These are phyloP conservation scores for Avahi laniger DNA, from an alignment of 2,797 vertebrate species.

Conservation along the genomic window DNA sequence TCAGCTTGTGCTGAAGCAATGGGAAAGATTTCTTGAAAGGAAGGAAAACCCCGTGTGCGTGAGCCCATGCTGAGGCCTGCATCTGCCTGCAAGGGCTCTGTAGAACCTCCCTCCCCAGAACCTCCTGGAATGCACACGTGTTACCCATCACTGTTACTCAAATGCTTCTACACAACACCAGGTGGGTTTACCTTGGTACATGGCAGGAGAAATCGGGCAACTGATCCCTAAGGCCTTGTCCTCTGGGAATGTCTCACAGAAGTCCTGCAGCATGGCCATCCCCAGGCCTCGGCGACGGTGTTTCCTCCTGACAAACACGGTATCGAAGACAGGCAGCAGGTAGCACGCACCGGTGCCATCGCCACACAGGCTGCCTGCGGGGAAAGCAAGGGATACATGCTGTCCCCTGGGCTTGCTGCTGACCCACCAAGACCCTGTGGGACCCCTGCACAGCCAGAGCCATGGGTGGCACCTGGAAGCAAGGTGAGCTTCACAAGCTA, in stretches of 20 bases:
- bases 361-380: slow-evolving; percentile 90
- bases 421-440: not conserved
- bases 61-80: rapidly evolving
- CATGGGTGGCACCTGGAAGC: not conserved
- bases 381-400: not conserved
- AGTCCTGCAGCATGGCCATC: slow-evolving; percentile 91
- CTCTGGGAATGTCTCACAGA: slow-evolving; percentile 87
- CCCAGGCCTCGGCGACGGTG: slow-evolving; percentile 89
- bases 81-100: not conserved
- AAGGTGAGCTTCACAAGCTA: not conserved
- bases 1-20: not conserved
- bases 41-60: not conserved
- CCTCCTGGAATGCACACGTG: not conserved
- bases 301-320: slow-evolving; percentile 88
- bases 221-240: slow-evolving; percentile 93
- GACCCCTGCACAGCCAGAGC: not conserved
- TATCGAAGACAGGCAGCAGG: slow-evolving; percentile 92
- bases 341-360: slow-evolving; percentile 86
- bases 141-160: slow-evolving; percentile 36
- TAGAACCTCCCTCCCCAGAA: not conserved
- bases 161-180: not conserved
- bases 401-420: rapidly evolving
- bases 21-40: not conserved
- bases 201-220: slow-evolving; percentile 89
- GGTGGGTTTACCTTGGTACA: slow-evolving; percentile 89